Percentiles rank a stretch among this genome's conserved stretches.
These are phyloP conservation scores for Agrilus biguttatus DNA, from an alignment of 2,888 invertebrate genomes.

Conservation along the genomic window DNA sequence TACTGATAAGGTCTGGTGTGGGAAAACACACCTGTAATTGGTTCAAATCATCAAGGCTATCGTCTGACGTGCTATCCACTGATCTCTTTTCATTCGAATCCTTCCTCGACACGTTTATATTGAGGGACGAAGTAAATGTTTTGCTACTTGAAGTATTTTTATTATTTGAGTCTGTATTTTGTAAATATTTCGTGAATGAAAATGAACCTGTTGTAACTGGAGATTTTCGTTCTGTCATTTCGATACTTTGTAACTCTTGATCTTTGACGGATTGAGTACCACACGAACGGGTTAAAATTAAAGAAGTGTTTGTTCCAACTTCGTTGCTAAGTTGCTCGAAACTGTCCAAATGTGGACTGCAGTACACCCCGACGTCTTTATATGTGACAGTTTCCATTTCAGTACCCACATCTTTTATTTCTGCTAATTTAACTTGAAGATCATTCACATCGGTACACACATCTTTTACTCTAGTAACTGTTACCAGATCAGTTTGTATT, in stretches of 20 bases:
- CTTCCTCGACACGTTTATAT: conserved; percentile 44
- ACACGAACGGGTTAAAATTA: conserved; percentile 10
- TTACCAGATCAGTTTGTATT: conserved; percentile 40
- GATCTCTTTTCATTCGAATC: conserved; percentile 33
- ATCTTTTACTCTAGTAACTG: conserved; percentile 40
- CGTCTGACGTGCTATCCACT: conserved; percentile 33
- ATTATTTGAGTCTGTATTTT: conserved; percentile 12
- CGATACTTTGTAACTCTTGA: conserved; percentile 1
- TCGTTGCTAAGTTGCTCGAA: conserved; percentile 2
- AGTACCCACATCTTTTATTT: conserved; percentile 26
- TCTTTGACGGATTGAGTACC: conserved; percentile 8
- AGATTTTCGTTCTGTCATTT: conserved; percentile 23
- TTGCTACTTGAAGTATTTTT: conserved; percentile 11
- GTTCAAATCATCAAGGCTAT: conserved; percentile 29
- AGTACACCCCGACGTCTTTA: conserved; percentile 33
- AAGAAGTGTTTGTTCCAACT: conserved; percentile 2
- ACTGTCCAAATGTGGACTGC: conserved; percentile 21
- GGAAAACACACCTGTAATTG: conserved; percentile 22
- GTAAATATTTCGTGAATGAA: conserved; percentile 29
- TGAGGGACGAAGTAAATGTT: conserved; percentile 33
- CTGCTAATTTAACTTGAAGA: conserved; percentile 31
- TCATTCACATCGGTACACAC: conserved; percentile 40
- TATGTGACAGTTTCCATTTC: conserved; percentile 32
- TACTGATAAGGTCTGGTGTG: conserved; percentile 43
- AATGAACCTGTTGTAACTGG: conserved; percentile 20